Base-by-base conservation (phyloP, 1,140 invertebrate species). In the Panagrolaimus sp. region DNA sequence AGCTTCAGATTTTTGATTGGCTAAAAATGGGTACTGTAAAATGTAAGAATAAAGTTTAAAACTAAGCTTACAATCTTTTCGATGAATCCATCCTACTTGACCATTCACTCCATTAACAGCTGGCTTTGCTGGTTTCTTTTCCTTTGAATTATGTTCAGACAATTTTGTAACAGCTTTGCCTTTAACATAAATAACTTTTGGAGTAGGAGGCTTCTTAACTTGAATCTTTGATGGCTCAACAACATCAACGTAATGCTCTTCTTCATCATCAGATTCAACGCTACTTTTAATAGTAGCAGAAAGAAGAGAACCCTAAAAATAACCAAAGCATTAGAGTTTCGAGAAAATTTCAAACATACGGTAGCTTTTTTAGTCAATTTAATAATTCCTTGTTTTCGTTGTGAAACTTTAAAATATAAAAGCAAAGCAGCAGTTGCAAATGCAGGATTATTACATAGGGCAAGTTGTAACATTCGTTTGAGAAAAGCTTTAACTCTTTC, bases 351-450 rank as follows among this genome's bases (percentile, higher is more conserved):
- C 4, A 48, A 48, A 53, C 45, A 47, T 70, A 69, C 74, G 72
- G 69, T 75, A 9, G 51, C 51, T n/a, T 20, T 20, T 20, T 57
- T 57, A 25, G n/a, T 20, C 11, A 68, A 43, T 70, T 66, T 45
- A 72, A 80, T 45, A 63, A 82, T 57, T 72, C 67, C 74, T 9
- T 81, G 74, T 70, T 83, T 82, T 9, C 70, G 69, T 71, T 85
- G 84, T 9, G 83, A 72, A 45, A 92, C 84, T 85, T 91, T 89
- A 0, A 90, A 91, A n/a, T 92, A 83, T 0, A 92, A 79, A 76
- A 90, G 89, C 14, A 94, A 82, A 66, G 89, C 88, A 47, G 89
- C 91, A 82, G 91, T 91, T 0, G 88, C 85, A 82, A 91, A 86
- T 68, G 86, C 84, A 11, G 88, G 85, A 62, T 87, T 86, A 51